Evolutionary conservation across 2,797 vertebrate species (phyloP).

Genomic region (Chloroceryle amazona): DNA sequence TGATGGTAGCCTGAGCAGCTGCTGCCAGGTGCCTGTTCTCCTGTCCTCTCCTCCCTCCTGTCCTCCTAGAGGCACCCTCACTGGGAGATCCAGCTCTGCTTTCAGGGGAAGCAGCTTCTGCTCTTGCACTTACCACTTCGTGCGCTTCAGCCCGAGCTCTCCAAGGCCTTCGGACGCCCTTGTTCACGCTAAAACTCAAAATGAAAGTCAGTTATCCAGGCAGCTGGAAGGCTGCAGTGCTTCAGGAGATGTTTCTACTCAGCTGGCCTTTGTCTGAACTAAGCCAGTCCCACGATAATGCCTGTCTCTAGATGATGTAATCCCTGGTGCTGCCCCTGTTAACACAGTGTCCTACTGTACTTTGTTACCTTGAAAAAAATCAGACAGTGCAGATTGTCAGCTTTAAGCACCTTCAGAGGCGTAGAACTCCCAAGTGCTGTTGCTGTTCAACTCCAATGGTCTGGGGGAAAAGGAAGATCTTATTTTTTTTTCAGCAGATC

Average conservation of each 20-base stretch:
- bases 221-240: background rate
- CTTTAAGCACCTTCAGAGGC: background rate
- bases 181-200: background rate
- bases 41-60: background rate
- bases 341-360: background rate
- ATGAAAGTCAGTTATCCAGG: background rate
- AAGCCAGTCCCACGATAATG: background rate
- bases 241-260: background rate
- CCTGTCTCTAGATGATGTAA: background rate
- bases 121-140: background rate
- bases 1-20: constrained; percentile 20
- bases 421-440: background rate
- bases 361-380: background rate
- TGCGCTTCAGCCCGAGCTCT: background rate
- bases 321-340: background rate
- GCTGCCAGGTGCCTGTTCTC: constrained; percentile 46
- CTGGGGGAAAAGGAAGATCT: background rate
- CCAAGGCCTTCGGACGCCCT: background rate
- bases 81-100: background rate
- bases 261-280: background rate
- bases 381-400: background rate
- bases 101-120: background rate
- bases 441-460: background rate
- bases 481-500: background rate
- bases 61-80: background rate